phyloP scores from a whole-genome alignment of 2,888 invertebrate species.

The Lissocephala sabroskyi region DNA sequence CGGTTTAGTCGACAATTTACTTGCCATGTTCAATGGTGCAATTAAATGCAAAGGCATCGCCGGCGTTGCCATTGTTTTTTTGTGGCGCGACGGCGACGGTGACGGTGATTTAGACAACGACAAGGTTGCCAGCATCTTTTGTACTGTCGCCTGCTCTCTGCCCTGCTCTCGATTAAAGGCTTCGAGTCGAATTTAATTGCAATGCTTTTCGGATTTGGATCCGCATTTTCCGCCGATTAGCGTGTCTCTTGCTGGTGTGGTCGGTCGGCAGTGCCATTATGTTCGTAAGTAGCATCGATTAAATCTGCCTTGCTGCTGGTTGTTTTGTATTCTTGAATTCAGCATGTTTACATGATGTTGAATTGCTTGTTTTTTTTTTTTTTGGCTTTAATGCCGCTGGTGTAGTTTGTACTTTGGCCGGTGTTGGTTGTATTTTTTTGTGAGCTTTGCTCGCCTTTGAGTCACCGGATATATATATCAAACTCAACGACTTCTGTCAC shows the following conservation, averaged over 20 bases:
- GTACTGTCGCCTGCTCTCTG: no score
- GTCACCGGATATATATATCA: no score
- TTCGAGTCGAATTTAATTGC: no score
- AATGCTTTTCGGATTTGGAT: no score
- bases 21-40: constrained; percentile 27
- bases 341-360: not conserved
- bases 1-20: not conserved
- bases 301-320: not conserved
- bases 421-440: no score
- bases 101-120: constrained; percentile 33
- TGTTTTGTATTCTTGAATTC: not conserved
- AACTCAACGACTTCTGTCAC: no score
- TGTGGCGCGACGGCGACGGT: constrained; percentile 10
- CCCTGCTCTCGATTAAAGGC: no score
- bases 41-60: constrained; percentile 35
- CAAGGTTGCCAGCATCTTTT: constrained; percentile 21
- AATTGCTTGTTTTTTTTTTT: not conserved
- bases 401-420: not conserved
- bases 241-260: not conserved
- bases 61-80: constrained; percentile 1
- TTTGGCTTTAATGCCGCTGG: not conserved
- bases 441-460: no score
- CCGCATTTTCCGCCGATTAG: no score
- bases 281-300: constrained; percentile 1
- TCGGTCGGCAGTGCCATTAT: not conserved